Evolutionary conservation across 2,113 vertebrate species (phyloP).

Genomic region (Accipiter cooperii): DNA sequence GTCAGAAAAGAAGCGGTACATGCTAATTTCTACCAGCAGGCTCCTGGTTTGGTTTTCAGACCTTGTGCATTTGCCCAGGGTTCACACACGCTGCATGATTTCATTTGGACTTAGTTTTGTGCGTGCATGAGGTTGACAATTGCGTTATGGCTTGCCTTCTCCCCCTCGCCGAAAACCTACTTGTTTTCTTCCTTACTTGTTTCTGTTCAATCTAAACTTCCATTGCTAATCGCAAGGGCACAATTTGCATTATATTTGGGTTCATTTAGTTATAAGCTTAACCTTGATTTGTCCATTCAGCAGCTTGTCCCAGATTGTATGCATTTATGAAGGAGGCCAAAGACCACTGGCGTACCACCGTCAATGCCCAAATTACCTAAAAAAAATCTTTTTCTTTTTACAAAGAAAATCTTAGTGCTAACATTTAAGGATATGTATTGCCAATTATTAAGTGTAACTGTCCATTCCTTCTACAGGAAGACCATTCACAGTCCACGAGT

Average conservation of each 20-base stretch:
- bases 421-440: neutral
- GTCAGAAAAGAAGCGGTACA: neutral
- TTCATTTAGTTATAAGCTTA: neutral
- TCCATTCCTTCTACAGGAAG: neutral
- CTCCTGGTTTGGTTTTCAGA: neutral
- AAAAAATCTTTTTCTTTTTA: neutral
- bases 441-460: neutral
- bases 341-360: neutral
- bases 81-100: neutral
- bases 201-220: neutral
- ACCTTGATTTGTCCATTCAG: neutral
- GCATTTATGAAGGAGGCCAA: neutral
- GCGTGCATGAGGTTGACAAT: neutral
- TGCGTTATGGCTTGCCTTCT: neutral
- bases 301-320: neutral
- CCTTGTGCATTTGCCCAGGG: neutral
- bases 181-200: neutral
- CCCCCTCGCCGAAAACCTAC: fast-evolving
- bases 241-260: neutral
- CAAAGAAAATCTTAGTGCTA: neutral
- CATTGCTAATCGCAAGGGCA: neutral
- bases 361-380: neutral
- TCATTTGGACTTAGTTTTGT: neutral
- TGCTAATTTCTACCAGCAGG: neutral
- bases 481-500: neutral